These are phyloP conservation scores for Brachyistius frenatus DNA, from an alignment of 2,113 vertebrate genomes.

Conservation along the genomic window DNA sequence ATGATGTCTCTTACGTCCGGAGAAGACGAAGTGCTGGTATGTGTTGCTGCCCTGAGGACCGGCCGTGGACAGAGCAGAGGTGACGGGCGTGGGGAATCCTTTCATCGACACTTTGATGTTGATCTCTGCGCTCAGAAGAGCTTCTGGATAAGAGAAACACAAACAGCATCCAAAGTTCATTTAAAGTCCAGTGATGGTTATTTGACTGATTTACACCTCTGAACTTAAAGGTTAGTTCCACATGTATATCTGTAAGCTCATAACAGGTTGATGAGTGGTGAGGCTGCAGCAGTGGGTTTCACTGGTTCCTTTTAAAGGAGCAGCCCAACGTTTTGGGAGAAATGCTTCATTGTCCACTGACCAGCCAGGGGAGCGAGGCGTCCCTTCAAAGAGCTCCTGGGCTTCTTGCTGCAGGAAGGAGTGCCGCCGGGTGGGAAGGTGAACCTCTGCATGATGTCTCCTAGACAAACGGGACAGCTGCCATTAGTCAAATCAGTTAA, in stretches of 20 bases:
- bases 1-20: conserved; percentile 85
- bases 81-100: conserved; percentile 87
- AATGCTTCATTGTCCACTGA: background rate
- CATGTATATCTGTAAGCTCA: no score
- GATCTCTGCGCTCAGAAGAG: conserved; percentile 84
- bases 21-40: conserved; percentile 90
- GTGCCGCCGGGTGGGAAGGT: conserved; percentile 84
- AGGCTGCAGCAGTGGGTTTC: no score
- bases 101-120: conserved; percentile 85
- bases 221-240: no score
- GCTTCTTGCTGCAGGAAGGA: conserved; percentile 77
- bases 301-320: no score
- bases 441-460: conserved; percentile 88
- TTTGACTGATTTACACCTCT: no score
- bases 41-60: conserved; percentile 78
- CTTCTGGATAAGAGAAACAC: conserved; percentile 55
- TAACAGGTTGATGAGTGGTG: no score
- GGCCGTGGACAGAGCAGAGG: conserved; percentile 87
- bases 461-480: conserved; percentile 68
- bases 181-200: background rate
- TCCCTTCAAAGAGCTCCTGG: conserved; percentile 15
- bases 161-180: background rate
- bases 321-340: background rate
- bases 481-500: no score
- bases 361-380: conserved; percentile 30